phyloP scores from a whole-genome alignment of 2,797 vertebrate genomes.

The Micromesistius poutassou region DNA sequence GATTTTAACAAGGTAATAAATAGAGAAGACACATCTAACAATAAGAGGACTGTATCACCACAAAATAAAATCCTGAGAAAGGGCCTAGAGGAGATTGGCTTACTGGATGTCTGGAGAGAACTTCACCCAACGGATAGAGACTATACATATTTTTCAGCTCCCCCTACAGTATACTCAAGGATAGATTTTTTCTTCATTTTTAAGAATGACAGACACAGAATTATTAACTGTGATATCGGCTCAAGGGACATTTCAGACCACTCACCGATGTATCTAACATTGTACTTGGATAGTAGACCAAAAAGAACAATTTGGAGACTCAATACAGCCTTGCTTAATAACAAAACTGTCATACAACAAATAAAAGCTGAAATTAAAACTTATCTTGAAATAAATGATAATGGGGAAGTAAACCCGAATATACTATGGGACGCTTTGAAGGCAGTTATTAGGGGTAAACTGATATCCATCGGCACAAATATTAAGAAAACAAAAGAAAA shows the following conservation, averaged over 20 bases:
- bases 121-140: neutral
- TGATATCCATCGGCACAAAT: neutral
- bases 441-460: neutral
- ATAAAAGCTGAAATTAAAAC: conserved; percentile 5
- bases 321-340: conserved; percentile 3
- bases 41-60: neutral
- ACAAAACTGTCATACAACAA: neutral
- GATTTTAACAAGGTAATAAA: neutral
- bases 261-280: neutral
- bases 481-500: neutral
- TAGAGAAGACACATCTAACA: neutral
- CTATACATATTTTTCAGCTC: neutral
- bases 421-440: neutral
- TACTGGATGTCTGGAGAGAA: neutral
- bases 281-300: neutral
- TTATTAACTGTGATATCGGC: neutral
- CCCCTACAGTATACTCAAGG: neutral
- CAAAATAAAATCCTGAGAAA: conserved; percentile 1
- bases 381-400: neutral
- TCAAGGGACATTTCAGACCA: neutral
- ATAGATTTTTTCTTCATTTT: neutral
- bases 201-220: neutral
- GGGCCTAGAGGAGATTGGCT: neutral
- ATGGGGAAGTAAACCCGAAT: neutral
- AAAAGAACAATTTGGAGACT: conserved; percentile 9